Base-by-base conservation (phyloP, 2,888 invertebrate genomes). In the Trachelus troglodyta region DNA sequence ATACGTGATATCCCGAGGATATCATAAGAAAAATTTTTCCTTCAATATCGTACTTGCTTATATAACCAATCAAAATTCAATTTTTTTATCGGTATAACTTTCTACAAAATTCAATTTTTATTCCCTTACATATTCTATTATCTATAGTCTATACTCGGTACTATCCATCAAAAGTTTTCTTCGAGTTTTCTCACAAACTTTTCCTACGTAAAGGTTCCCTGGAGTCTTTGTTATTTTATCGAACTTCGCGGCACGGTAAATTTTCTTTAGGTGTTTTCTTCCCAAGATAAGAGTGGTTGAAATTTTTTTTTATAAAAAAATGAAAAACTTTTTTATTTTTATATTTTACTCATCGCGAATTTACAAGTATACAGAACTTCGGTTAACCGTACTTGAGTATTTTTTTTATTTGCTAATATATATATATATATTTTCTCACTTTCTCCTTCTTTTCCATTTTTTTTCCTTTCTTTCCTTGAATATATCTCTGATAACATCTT, bases 401-500 rank as follows among this genome's bases (percentile, higher is more conserved):
- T 56, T 56, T 56, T 6, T 23, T 15, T 56, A 23, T 23, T 23
- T 23, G 23, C 23, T 0, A 9, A 23, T 56, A 9, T 1, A 40
- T 40, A 9, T 1, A 40, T 40, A 40, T 6, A 56, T 56, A 23
- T 56, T 23, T 56, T 56, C 56, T 56, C 0, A 56, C 56, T 71
- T 31, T 79, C 69, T 74, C 69, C 15, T n/a, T 56, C 74, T 77
- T 71, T 34, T 0, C 11, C 71, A 71, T n/a, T 71, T 71, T 71
- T 71, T 69, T 9, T 0, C 37, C n/a, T 73, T 75, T 11, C 40
- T 75, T 56, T 75, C 74, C 71, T 73, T 73, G 71, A 69, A 77
- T 37, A 31, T 34, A 34, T 69, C 40, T 34, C 40, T 40, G 71
- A 68, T 77, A 74, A 79, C 77, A 37, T 77, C 74, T n/a, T 4